phyloP scores from a whole-genome alignment of 2,797 vertebrate species.

The Nyctibius grandis region DNA sequence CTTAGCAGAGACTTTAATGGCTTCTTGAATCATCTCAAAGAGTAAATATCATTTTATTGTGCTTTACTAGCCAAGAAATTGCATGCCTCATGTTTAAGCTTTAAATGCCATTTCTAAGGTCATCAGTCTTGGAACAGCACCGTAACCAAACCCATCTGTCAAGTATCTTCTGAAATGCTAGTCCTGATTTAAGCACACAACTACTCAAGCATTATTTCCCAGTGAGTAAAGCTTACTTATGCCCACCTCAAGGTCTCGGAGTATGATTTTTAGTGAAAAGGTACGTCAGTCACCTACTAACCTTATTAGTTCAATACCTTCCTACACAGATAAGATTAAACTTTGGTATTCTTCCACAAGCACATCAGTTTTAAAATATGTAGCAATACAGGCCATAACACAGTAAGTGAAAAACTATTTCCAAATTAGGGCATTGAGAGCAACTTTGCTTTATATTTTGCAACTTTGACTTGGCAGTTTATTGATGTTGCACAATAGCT shows the following conservation, averaged over 20 bases:
- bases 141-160: neutral
- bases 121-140: neutral
- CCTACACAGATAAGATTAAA: neutral
- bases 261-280: neutral
- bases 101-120: conserved; percentile 12
- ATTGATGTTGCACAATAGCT: neutral
- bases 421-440: conserved; percentile 44
- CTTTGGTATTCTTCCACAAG: neutral
- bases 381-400: neutral
- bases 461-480: neutral
- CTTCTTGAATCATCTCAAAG: conserved; percentile 13
- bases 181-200: neutral
- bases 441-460: neutral
- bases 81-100: neutral
- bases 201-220: neutral
- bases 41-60: neutral
- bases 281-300: neutral
- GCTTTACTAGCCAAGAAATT: neutral
- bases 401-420: neutral
- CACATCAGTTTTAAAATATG: neutral
- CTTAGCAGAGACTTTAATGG: neutral
- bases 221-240: neutral
- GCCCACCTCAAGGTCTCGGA: neutral
- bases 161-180: neutral
- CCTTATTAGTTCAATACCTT: neutral